phyloP scores from a whole-genome alignment of 1,140 invertebrate genomes.

The Battus philenor region DNA sequence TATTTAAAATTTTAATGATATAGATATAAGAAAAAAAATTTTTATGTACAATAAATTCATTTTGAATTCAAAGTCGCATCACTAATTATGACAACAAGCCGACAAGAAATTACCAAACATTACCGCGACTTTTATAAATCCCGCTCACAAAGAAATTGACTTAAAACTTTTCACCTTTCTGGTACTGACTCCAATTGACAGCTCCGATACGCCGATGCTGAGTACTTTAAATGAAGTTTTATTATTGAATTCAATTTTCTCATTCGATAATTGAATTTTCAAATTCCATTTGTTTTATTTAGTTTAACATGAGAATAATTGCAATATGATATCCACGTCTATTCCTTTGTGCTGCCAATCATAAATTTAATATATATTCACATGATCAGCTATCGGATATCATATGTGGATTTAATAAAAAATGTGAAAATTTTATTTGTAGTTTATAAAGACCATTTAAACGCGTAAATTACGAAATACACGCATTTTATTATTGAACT shows the following conservation, averaged over 20 bases:
- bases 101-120: background rate
- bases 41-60: too few relatives aligned
- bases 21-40: too few relatives aligned
- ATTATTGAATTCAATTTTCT: background rate
- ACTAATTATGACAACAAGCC: background rate
- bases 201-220: background rate
- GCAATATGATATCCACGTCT: background rate
- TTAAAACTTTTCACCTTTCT: conserved; percentile 5
- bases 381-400: background rate
- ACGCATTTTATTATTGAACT: too few relatives aligned
- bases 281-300: too few relatives aligned
- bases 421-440: background rate
- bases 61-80: too few relatives aligned
- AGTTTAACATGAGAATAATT: too few relatives aligned
- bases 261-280: background rate
- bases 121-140: background rate
- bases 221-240: conserved; percentile 1
- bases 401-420: background rate
- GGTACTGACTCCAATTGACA: background rate
- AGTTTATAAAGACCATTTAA: too few relatives aligned
- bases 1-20: too few relatives aligned
- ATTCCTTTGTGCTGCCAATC: background rate
- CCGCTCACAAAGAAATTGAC: background rate
- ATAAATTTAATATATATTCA: background rate
- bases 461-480: too few relatives aligned